Evolutionary conservation across 2,888 invertebrate species (phyloP), one percentile per base, ranked within the genome.

Genomic region (Coenonympha glycerion): DNA sequence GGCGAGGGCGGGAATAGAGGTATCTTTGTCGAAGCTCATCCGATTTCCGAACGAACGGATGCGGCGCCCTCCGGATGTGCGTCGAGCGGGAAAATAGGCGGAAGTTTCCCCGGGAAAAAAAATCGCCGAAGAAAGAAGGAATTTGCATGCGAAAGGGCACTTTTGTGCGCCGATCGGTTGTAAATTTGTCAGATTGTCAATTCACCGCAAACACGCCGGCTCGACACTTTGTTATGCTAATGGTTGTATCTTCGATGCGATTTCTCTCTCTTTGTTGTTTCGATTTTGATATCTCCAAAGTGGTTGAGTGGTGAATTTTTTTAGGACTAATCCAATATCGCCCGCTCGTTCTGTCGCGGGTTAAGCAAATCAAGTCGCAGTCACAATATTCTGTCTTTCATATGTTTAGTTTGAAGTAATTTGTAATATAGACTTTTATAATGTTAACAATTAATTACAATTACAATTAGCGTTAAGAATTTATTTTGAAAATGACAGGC

Each of bases 81-180:
- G 79, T 71, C 73, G 80, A 83, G 79, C 85, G 84, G 78, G 85
- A 87, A 86, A 87, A 86, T 82, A 81, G 80, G 78, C 85, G 87
- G 86, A 86, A 86, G 84, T 81, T 76, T 77, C 76, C 74, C 72
- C 68, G 70, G 67, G 69, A 67, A 70, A 79, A 79, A 79, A 79
- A 78, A 75, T 64, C 56, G 53, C 57, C 65, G 70, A 79, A 79
- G 79, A 78, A 79, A 79, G 70, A 69, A 60, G 61, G 79, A 80
- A 87, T 86, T 87, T 86, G 80, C 85, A 86, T 86, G 68, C 75
- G 78, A 79, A 84, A 81, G 76, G 83, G 78, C 79, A 78, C 79
- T 82, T 79, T 81, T 79, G 80, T 78, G 74, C 75, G 75, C 72
- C 76, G 79, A 83, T 84, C 82, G 79, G 75, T 77, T 79, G 79